Evolutionary conservation across 1,140 invertebrate species (phyloP), one percentile per base, ranked within the genome.

Genomic region (Sarcophaga bullata): DNA sequence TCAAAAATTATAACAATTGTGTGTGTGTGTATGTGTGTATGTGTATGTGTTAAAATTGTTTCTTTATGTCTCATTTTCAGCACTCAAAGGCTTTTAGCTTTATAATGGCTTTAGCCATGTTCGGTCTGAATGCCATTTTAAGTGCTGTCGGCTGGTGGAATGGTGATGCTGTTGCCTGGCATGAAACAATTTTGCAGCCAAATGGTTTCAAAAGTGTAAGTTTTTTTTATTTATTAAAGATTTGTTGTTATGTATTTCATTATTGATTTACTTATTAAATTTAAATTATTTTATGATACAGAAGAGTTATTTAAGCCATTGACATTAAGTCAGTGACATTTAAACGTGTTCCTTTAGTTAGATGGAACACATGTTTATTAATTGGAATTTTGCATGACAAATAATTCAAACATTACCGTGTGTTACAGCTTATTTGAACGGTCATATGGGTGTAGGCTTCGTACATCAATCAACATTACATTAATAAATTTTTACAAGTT

Each of bases 61-160:
- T 68, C 6, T 8, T 6, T 8, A 8, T 68, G 17, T 58, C 54
- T 58, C 52, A 58, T 58, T 58, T 58, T 8, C 11, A 90, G 87
- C 88, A 90, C 83, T 86, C 89, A 82, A 89, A 86, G 80, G 87
- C 87, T 80, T 90, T 90, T 82, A 88, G 86, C 78, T 84, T 90
- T 73, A 85, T 90, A 75, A 87, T 90, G 87, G 86, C 86, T 54
- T 84, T 88, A 7, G 87, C 87, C 72, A 87, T 90, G 85, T 84
- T 90, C 17, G 87, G 88, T 8, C 81, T 90, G 54, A 87, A 86
- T 84, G 85, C 85, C 81, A 86, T 90, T 78, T 54, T 88, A 19
- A 86, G 86, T 73, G 85, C 85, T n/a, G 86, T 90, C 6, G 84
- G 88, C 73, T 89, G 84, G 85, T 87, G 87, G 85, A 84, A 85